These are phyloP conservation scores for Nyctalus aviator DNA, from an alignment of 2,797 vertebrate genomes.

Conservation along the genomic window DNA sequence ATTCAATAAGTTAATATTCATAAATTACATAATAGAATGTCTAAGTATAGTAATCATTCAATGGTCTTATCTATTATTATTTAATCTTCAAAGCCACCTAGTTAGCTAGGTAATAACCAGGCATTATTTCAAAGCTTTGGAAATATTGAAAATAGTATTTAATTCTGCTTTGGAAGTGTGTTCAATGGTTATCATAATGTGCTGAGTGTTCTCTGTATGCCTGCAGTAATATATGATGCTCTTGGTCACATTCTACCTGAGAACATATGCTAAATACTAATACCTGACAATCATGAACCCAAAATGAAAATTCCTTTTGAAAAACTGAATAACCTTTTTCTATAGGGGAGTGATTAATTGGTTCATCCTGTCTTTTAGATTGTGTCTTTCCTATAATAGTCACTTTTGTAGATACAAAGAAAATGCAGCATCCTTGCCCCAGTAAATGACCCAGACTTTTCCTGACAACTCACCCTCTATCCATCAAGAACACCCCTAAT, in stretches of 20 bases:
- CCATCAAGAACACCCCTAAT: slow-evolving; percentile 17
- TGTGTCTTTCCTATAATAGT: not conserved
- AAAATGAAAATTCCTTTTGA: slow-evolving; percentile 14
- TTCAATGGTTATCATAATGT: not conserved
- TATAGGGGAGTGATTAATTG: not conserved
- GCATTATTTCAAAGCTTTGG: slow-evolving; percentile 49
- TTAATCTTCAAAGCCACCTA: slow-evolving; percentile 32
- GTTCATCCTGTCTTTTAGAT: not conserved
- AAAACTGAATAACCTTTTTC: slow-evolving; percentile 15
- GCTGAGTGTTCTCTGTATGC: not conserved
- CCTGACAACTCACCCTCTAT: not conserved
- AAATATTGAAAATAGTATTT: slow-evolving; percentile 28
- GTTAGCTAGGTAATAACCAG: not conserved
- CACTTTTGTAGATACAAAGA: slow-evolving; percentile 8
- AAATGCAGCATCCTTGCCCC: slow-evolving; percentile 10
- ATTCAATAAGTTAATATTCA: not conserved
- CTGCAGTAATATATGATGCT: not conserved
- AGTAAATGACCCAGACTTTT: not conserved
- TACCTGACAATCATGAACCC: not conserved
- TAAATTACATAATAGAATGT: not conserved
- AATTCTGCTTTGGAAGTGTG: not conserved
- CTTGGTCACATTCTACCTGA: not conserved
- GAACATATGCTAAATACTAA: not conserved
- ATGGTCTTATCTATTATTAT: not conserved
- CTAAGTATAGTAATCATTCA: not conserved